phyloP scores from a whole-genome alignment of 2,797 vertebrate species.

The Enteromius argenteus region DNA sequence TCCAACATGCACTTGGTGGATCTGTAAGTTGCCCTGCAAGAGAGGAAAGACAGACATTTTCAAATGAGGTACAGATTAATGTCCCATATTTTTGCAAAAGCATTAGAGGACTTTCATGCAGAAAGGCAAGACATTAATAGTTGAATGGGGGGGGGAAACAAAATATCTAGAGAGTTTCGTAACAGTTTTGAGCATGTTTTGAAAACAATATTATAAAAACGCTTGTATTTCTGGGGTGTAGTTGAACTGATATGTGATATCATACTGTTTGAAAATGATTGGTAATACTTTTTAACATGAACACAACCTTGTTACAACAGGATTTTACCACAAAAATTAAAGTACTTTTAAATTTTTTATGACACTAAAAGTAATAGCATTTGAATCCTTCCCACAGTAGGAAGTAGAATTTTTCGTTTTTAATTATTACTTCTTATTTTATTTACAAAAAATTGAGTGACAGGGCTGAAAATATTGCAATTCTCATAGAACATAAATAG shows the following conservation, averaged over 20 bases:
- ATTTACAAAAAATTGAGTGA: neutral
- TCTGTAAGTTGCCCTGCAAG: constrained; percentile 95
- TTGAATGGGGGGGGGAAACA: neutral
- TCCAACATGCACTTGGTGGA: constrained; percentile 97
- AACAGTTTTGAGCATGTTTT: neutral
- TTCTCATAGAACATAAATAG: too few species aligned
- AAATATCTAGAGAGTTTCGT: too few species aligned
- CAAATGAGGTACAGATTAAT: neutral
- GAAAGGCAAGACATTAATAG: neutral
- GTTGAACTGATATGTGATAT: too few species aligned
- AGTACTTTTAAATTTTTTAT: neutral
- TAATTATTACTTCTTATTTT: neutral
- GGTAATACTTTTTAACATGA: too few species aligned
- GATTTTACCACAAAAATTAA: neutral
- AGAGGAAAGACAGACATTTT: constrained; percentile 51
- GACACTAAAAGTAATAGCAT: too few species aligned
- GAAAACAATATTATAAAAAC: neutral
- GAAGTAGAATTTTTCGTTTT: neutral
- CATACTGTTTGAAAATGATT: too few species aligned
- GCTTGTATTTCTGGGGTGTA: too few species aligned
- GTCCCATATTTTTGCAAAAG: neutral
- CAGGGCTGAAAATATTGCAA: neutral
- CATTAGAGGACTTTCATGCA: neutral
- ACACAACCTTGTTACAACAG: too few species aligned
- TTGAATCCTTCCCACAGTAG: too few species aligned